Evolutionary conservation across 2,888 invertebrate genomes (phyloP).

Genomic region (Griposia aprilina): DNA sequence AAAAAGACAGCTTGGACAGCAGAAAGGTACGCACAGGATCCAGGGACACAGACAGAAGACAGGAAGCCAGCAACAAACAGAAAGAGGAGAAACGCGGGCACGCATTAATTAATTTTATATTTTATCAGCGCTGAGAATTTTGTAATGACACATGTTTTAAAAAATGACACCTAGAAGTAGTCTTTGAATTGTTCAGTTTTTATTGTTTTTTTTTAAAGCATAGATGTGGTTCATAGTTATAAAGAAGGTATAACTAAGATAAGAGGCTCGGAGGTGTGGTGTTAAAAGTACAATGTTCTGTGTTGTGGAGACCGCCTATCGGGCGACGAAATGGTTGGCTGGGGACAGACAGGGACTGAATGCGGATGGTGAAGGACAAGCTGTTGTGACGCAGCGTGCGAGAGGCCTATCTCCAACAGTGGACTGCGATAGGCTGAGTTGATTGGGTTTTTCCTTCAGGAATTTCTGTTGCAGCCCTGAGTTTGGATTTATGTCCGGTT

Average conservation of each 20-base stretch:
- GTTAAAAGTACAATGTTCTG: too few relatives aligned
- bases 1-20: slow-evolving; percentile 33
- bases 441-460: background rate
- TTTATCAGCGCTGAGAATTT: slow-evolving; percentile 29
- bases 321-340: background rate
- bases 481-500: too few relatives aligned
- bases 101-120: slow-evolving; percentile 26
- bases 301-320: background rate
- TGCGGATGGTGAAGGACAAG: background rate
- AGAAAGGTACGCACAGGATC: slow-evolving; percentile 43
- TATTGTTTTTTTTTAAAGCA: background rate
- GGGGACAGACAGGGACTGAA: background rate
- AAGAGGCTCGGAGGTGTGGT: background rate
- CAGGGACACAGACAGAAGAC: slow-evolving; percentile 51
- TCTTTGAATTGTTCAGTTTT: background rate
- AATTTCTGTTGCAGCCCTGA: too few relatives aligned
- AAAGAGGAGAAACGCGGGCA: background rate
- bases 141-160: background rate
- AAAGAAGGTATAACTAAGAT: background rate
- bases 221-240: background rate
- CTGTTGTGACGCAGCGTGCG: background rate
- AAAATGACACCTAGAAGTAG: slow-evolving; percentile 14
- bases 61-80: slow-evolving; percentile 36
- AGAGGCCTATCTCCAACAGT: background rate
- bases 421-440: background rate